phyloP scores from a whole-genome alignment of 2,113 vertebrate species.

The Nanorana parkeri region DNA sequence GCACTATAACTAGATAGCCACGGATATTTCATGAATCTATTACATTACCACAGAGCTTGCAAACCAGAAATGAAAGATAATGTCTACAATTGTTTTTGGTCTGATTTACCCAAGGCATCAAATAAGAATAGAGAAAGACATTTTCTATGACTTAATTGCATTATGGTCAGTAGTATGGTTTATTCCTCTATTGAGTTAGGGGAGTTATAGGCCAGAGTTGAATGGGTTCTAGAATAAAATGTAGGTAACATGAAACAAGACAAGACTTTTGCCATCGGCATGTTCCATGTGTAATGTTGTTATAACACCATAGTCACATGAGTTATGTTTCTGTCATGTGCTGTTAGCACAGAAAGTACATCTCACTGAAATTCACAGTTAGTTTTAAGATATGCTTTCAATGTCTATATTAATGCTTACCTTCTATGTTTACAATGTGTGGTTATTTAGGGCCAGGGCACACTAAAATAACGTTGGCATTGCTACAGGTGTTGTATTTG shows the following conservation, averaged over 20 bases:
- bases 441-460: too few species aligned
- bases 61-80: slow-evolving; percentile 10
- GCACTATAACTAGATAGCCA: background rate
- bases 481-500: too few species aligned
- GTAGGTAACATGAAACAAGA: slow-evolving; percentile 31
- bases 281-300: slow-evolving; percentile 52
- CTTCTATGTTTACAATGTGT: too few species aligned
- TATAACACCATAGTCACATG: slow-evolving; percentile 16
- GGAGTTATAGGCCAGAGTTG: slow-evolving; percentile 2
- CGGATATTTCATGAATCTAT: background rate
- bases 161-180: slow-evolving; percentile 16
- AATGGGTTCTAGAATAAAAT: slow-evolving; percentile 24
- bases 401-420: too few species aligned
- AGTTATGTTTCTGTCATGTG: slow-evolving; percentile 12
- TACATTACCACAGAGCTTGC: background rate
- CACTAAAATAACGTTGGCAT: too few species aligned
- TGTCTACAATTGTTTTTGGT: background rate
- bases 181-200: slow-evolving; percentile 18
- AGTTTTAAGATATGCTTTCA: background rate
- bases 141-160: slow-evolving; percentile 16
- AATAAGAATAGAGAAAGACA: slow-evolving; percentile 5
- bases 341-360: background rate
- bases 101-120: background rate
- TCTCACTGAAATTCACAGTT: background rate
- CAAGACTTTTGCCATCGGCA: slow-evolving; percentile 26